phyloP scores from a whole-genome alignment of 2,888 invertebrate genomes.

The Loripinus fragilis region DNA sequence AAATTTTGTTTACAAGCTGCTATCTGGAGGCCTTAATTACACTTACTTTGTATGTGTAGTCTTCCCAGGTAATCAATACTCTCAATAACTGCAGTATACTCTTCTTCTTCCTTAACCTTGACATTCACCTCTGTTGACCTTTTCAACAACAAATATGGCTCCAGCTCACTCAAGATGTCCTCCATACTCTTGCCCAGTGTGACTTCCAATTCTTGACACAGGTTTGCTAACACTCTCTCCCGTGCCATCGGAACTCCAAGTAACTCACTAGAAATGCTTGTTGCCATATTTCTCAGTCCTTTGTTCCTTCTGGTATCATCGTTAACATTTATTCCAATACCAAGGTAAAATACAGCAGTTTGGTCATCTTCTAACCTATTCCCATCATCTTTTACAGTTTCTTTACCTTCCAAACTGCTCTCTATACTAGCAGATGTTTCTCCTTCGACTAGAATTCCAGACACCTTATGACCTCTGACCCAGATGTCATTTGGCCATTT shows the following conservation, averaged over 20 bases:
- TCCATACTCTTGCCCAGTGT: slow-evolving; percentile 22
- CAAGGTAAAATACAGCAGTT: slow-evolving; percentile 44
- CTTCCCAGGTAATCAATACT: neutral
- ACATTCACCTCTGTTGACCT: slow-evolving; percentile 8
- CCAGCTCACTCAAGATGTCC: slow-evolving; percentile 8
- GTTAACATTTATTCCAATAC: slow-evolving; percentile 67
- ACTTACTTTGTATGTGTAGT: slow-evolving; percentile 1
- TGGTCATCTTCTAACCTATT: neutral
- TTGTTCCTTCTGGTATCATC: slow-evolving; percentile 55
- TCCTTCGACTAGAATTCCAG: slow-evolving; percentile 63
- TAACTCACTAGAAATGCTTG: slow-evolving; percentile 62
- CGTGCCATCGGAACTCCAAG: slow-evolving; percentile 41
- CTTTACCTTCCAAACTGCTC: neutral
- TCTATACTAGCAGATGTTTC: slow-evolving; percentile 14
- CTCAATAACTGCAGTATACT: neutral
- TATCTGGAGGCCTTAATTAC: no score
- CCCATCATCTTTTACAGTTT: neutral
- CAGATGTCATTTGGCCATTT: slow-evolving; percentile 75
- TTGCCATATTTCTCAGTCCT: slow-evolving; percentile 53
- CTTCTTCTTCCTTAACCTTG: neutral
- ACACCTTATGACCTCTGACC: slow-evolving; percentile 72
- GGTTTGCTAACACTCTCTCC: slow-evolving; percentile 56
- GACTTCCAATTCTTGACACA: slow-evolving; percentile 56
- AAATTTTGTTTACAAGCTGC: no score
- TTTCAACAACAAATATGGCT: slow-evolving; percentile 2